Percentiles rank a stretch among this genome's conserved stretches.
phyloP scores from a whole-genome alignment of 2,888 invertebrate genomes.

The Ennomos fuscantarius region DNA sequence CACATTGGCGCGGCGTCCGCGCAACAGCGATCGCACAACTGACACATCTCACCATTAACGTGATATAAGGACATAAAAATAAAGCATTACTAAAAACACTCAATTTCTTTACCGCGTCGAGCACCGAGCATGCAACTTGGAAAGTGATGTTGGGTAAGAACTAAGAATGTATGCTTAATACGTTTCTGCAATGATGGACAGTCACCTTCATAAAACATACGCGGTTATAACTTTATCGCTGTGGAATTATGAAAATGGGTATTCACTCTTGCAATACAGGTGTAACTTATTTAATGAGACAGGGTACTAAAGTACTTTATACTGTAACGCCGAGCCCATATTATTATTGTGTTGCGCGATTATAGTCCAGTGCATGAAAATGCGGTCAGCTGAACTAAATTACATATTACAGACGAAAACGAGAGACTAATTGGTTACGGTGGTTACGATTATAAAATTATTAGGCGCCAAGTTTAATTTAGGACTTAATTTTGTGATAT shows the following conservation, averaged over 20 bases:
- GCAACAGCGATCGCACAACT: slow-evolving; percentile 59
- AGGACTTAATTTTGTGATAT: too few species aligned
- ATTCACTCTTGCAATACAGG: background rate
- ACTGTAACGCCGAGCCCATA: slow-evolving; percentile 54
- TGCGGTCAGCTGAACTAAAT: slow-evolving; percentile 55
- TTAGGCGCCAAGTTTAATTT: slow-evolving; percentile 14
- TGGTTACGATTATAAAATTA: slow-evolving; percentile 28
- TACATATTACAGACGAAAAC: slow-evolving; percentile 54
- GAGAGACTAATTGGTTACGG: slow-evolving; percentile 42
- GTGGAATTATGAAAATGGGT: background rate
- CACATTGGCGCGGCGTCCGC: slow-evolving; percentile 13
- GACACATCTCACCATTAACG: slow-evolving; percentile 57
- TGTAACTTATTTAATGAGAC: slow-evolving; percentile 9
- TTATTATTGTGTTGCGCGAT: slow-evolving; percentile 52
- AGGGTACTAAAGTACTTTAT: slow-evolving; percentile 28
- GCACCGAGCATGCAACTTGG: slow-evolving; percentile 63
- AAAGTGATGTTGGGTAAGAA: slow-evolving; percentile 68
- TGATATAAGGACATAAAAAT: slow-evolving; percentile 74
- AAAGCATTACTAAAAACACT: slow-evolving; percentile 68
- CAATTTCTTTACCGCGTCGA: slow-evolving; percentile 61
- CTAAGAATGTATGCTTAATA: slow-evolving; percentile 47
- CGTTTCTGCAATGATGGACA: slow-evolving; percentile 39
- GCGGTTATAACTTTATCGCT: slow-evolving; percentile 30
- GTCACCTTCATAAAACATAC: slow-evolving; percentile 56
- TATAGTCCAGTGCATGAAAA: slow-evolving; percentile 58